phyloP scores from a whole-genome alignment of 2,113 vertebrate genomes.

The Dipodomys spectabilis region DNA sequence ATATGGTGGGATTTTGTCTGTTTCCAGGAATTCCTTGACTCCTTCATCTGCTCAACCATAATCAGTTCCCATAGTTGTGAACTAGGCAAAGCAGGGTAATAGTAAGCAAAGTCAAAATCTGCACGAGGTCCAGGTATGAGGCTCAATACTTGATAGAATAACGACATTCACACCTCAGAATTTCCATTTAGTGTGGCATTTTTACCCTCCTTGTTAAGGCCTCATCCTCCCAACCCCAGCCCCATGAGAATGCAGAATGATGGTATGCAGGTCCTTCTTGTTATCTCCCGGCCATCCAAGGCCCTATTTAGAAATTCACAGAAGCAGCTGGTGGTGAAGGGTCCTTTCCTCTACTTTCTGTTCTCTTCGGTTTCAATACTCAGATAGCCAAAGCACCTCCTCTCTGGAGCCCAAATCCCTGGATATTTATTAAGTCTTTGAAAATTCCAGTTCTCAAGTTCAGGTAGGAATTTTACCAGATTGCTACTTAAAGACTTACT shows the following conservation, averaged over 20 bases:
- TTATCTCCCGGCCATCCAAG: slow-evolving; percentile 30
- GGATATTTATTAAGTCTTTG: slow-evolving; percentile 2
- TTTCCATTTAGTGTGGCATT: slow-evolving; percentile 27
- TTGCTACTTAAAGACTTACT: background rate
- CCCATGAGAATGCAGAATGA: slow-evolving; percentile 61
- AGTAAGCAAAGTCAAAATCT: slow-evolving; percentile 29
- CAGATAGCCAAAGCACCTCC: background rate
- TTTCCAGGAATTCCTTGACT: slow-evolving; percentile 25
- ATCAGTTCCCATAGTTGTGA: background rate
- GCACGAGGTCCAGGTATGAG: background rate
- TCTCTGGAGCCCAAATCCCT: background rate
- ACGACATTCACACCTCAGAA: background rate
- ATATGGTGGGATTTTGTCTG: background rate
- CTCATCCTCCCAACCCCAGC: background rate
- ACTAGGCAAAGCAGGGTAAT: slow-evolving; percentile 10
- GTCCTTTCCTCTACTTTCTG: slow-evolving; percentile 11
- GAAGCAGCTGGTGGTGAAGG: slow-evolving; percentile 49
- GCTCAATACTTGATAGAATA: background rate
- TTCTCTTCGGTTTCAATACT: slow-evolving; percentile 30
- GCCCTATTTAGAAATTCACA: slow-evolving; percentile 78
- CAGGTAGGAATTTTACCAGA: slow-evolving; percentile 33
- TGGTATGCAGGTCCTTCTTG: slow-evolving; percentile 65
- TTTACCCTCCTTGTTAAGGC: background rate
- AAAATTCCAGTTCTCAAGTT: slow-evolving; percentile 15
- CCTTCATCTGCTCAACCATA: background rate